Evolutionary conservation across 2,888 invertebrate species (phyloP).

Genomic region (Drosophila picticornis): DNA sequence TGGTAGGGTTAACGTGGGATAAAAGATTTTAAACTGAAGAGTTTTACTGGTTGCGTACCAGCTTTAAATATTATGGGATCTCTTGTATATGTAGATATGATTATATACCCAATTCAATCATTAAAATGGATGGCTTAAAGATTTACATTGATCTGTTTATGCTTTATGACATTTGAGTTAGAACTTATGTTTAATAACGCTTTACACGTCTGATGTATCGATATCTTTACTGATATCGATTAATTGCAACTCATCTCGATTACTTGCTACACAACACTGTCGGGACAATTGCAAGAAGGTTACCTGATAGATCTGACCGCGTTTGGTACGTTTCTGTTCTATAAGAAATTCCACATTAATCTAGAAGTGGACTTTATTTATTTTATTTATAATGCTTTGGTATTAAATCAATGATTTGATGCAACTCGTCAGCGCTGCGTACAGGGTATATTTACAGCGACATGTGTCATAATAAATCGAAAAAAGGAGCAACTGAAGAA

Average conservation of each 20-base stretch:
- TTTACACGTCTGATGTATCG: background rate
- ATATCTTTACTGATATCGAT: background rate
- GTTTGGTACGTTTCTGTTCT: background rate
- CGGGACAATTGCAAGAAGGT: background rate
- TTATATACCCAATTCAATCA: background rate
- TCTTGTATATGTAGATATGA: background rate
- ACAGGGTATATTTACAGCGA: constrained; percentile 44
- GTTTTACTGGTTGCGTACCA: background rate
- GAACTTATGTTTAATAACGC: background rate
- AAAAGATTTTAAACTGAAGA: background rate
- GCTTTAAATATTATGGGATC: background rate
- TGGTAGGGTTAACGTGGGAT: background rate
- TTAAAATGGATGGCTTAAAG: background rate
- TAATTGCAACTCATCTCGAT: background rate
- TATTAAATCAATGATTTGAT: background rate
- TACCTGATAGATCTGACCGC: background rate
- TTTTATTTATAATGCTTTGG: background rate
- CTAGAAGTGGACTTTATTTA: background rate
- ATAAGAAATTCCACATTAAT: background rate
- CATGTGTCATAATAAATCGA: constrained; percentile 55
- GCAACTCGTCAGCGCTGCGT: background rate
- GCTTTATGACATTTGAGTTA: background rate
- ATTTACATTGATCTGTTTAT: background rate
- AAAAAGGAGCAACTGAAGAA: constrained; percentile 14
- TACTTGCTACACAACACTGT: background rate